A percentile compares a stretch with the other conserved stretches of the same genome.
phyloP scores from a whole-genome alignment of 2,888 invertebrate genomes.

The Tineola bisselliella region DNA sequence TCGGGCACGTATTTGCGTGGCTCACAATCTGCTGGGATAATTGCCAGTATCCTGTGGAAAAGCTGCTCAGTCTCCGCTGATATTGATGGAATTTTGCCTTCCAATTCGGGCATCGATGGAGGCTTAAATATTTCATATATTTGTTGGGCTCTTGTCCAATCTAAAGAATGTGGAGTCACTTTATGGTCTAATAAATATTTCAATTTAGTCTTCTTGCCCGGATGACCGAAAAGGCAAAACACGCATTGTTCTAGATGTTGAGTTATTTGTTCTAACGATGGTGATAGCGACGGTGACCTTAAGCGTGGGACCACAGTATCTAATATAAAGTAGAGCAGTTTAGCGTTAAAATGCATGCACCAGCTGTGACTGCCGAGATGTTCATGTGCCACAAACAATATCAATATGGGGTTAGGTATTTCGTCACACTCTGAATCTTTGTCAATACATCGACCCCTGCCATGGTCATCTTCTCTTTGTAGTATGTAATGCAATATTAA shows the following conservation, averaged over 20 bases:
- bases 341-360: slow-evolving; percentile 82
- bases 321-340: slow-evolving; percentile 80
- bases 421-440: slow-evolving; percentile 61
- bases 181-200: slow-evolving; percentile 80
- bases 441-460: slow-evolving; percentile 58
- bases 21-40: slow-evolving; percentile 75
- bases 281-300: slow-evolving; percentile 71
- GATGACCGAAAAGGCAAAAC: slow-evolving; percentile 88
- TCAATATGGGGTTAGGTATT: slow-evolving; percentile 76
- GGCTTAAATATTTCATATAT: slow-evolving; percentile 86
- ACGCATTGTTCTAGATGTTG: slow-evolving; percentile 84
- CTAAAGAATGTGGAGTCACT: slow-evolving; percentile 72
- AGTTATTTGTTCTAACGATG: slow-evolving; percentile 73
- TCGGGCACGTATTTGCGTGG: slow-evolving; percentile 71
- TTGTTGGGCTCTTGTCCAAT: slow-evolving; percentile 79
- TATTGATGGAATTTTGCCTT: slow-evolving; percentile 79
- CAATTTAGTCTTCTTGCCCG: slow-evolving; percentile 71
- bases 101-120: slow-evolving; percentile 81
- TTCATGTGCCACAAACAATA: slow-evolving; percentile 86
- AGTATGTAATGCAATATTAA: slow-evolving; percentile 83
- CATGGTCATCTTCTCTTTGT: slow-evolving; percentile 76
- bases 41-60: slow-evolving; percentile 73
- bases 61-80: slow-evolving; percentile 82
- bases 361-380: slow-evolving; percentile 79
- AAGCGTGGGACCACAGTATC: slow-evolving; percentile 77